Evolutionary conservation across 1,140 invertebrate genomes (phyloP), one percentile per base, ranked within the genome.

Genomic region (Drosophila chauvacae): DNA sequence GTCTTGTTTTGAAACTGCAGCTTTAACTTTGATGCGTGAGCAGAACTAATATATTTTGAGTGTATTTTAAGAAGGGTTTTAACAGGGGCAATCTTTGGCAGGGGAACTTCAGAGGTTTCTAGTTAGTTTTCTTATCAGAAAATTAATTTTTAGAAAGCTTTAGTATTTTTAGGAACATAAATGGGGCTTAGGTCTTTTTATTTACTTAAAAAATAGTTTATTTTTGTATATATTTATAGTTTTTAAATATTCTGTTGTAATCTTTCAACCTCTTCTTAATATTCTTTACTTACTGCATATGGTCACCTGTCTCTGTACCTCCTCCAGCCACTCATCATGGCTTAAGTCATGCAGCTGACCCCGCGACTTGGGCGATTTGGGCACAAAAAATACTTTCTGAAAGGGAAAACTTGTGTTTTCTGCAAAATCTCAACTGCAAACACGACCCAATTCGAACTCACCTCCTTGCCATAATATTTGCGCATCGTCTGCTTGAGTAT

Each of bases 401-500:
- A 76, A 37, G 3, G 4, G 3, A 33, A 11, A 39, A n/a, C 4
- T 6, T 26, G 14, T n/a, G n/a, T 16, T 23, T 55, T 23, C 18
- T 20, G 30, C 2, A 14, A 20, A 23, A 16, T 35, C 7, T 33
- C 1, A 18, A 53, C 13, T 9, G 18, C 3, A 16, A 26, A 7
- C 28, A 7, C 28, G 7, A 30, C 10, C 9, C 23, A 18, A 2
- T 3, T 20, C 11, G 3, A 30, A 45, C 47, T 39, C 30, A 91
- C 91, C 75, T 92, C 91, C 59, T 91, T 91, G 58, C 87, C 88
- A 28, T 76, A 78, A 37, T 94, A 91, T 91, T 94, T 93, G 56
- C 94, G 94, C 79, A 96, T 91, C 51, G 93, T 91, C 90, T 94
- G 94, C 66, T 94, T 93, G 91, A 94, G 68, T 68, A 97, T 95